A percentile compares a stretch with the other conserved stretches of the same genome.
These are phyloP conservation scores for Dilophus febrilis DNA, from an alignment of 2,888 invertebrate species.

Conservation along the genomic window DNA sequence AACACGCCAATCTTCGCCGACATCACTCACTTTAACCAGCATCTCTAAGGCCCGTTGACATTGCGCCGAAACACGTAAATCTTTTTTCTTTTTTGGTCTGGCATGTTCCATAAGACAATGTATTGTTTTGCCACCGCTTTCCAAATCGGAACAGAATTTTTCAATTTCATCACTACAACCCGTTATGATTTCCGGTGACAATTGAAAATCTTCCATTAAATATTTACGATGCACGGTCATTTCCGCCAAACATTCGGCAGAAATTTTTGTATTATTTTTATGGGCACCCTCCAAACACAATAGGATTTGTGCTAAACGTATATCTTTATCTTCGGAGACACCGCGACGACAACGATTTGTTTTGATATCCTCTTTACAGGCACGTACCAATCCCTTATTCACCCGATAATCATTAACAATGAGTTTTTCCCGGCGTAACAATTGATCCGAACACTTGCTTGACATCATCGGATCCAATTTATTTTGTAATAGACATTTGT, in stretches of 20 bases:
- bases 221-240: conserved; percentile 81
- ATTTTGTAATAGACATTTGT: conserved; percentile 75
- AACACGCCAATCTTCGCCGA: conserved; percentile 89
- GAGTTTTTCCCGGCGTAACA: conserved; percentile 69
- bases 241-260: conserved; percentile 67
- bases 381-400: conserved; percentile 71
- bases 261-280: conserved; percentile 53
- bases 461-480: conserved; percentile 52
- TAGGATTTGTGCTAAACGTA: conserved; percentile 75
- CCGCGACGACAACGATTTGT: conserved; percentile 69
- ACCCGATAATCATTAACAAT: conserved; percentile 82
- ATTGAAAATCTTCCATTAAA: conserved; percentile 81
- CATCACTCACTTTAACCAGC: conserved; percentile 72
- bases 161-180: conserved; percentile 74
- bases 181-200: conserved; percentile 84
- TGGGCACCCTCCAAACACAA: conserved; percentile 74
- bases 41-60: conserved; percentile 67
- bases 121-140: conserved; percentile 74
- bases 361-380: conserved; percentile 81
- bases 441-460: conserved; percentile 59
- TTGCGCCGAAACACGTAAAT: conserved; percentile 44
- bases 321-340: conserved; percentile 64
- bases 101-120: conserved; percentile 91
- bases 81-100: conserved; percentile 42
- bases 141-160: conserved; percentile 53